These are phyloP conservation scores for Machimus rusticus DNA, from an alignment of 2,888 invertebrate genomes.

Conservation along the genomic window DNA sequence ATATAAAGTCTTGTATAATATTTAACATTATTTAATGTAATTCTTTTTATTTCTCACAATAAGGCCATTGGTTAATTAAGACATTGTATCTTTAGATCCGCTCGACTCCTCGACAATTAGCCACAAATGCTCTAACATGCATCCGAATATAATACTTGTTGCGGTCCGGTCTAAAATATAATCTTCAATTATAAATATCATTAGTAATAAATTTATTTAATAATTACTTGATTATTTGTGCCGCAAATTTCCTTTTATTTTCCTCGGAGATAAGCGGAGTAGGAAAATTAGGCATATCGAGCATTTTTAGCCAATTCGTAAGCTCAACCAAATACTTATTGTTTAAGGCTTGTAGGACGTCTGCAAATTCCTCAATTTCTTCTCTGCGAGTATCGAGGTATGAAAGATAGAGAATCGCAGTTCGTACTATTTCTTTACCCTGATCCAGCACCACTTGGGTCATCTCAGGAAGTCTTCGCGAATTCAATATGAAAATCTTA, in stretches of 20 bases:
- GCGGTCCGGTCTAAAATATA: slow-evolving; percentile 80
- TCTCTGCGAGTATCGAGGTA: slow-evolving; percentile 65
- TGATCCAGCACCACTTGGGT: slow-evolving; percentile 57
- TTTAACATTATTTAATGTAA: too few species aligned
- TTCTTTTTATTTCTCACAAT: too few species aligned
- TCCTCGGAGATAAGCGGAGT: slow-evolving; percentile 70
- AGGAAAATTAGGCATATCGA: slow-evolving; percentile 71
- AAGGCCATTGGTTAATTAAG: too few species aligned
- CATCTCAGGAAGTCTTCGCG: slow-evolving; percentile 58
- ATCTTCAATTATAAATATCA: too few species aligned
- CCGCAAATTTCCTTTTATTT: slow-evolving; percentile 76
- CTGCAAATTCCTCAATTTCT: slow-evolving; percentile 69
- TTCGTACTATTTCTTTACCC: slow-evolving; percentile 59
- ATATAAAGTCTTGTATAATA: too few species aligned
- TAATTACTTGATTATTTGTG: slow-evolving; percentile 71
- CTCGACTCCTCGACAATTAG: slow-evolving; percentile 79
- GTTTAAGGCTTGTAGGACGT: slow-evolving; percentile 68
- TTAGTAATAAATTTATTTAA: neutral
- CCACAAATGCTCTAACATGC: slow-evolving; percentile 79
- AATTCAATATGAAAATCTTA: slow-evolving; percentile 60
- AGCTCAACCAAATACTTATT: slow-evolving; percentile 69
- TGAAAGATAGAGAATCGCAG: slow-evolving; percentile 58
- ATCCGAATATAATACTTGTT: slow-evolving; percentile 80
- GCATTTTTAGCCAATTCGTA: slow-evolving; percentile 58
- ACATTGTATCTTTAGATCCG: slow-evolving; percentile 66